Conservation (phyloP, 1,140 invertebrate genomes). For the Drosophila grimshawi region DNA sequence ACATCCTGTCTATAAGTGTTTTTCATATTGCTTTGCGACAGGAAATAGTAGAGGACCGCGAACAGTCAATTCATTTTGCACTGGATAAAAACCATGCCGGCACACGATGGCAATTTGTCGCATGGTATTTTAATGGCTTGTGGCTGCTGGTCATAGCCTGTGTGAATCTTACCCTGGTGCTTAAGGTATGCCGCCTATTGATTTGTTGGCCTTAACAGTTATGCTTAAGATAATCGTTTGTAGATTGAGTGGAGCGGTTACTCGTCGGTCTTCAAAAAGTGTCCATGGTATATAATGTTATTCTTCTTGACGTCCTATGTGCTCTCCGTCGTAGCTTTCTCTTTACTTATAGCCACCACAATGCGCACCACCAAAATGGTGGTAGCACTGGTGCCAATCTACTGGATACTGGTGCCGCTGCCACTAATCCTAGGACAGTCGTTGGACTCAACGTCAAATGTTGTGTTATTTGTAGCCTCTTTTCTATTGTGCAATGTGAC, state of each 20-base stretch:
- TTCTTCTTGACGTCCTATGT: constrained; percentile 38
- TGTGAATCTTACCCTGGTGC: constrained; percentile 7
- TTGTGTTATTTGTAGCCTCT: not conserved
- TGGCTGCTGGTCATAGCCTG: constrained; percentile 23
- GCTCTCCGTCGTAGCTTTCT: constrained; percentile 33
- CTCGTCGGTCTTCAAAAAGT: constrained; percentile 1
- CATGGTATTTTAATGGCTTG: constrained; percentile 40
- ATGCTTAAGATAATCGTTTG: not conserved
- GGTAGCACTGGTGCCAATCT: constrained; percentile 32
- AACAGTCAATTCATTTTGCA: not conserved
- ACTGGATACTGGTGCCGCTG: constrained; percentile 46
- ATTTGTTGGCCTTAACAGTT: not conserved
- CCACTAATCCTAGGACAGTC: constrained; percentile 29
- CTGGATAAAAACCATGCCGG: constrained; percentile 3
- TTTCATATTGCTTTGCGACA: not conserved
- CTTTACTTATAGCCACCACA: constrained; percentile 29
- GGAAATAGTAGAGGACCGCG: constrained; percentile 44
- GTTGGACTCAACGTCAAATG: not conserved
- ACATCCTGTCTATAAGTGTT: not conserved
- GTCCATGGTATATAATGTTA: constrained; percentile 36
- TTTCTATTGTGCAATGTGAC: constrained; percentile 55
- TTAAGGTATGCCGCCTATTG: constrained; percentile 24
- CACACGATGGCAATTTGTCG: constrained; percentile 5
- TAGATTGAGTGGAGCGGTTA: constrained; percentile 31
- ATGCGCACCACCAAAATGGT: constrained; percentile 33